Conservation (phyloP, 35 echinoderm and acorn worm genomes). For the Eucidaris tribuloides region DNA sequence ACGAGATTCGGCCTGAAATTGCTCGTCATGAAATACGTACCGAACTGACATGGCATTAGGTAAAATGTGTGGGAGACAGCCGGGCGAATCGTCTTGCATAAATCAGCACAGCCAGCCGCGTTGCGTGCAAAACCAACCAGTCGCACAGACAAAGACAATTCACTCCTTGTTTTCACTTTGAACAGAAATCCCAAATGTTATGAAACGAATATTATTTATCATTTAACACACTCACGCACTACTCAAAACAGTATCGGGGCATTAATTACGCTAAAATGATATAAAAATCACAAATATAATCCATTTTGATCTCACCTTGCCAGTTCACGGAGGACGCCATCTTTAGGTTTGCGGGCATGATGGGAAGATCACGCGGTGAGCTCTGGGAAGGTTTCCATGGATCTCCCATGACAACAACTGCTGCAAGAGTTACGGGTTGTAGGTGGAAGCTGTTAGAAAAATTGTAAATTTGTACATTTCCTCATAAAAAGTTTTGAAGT, state of each 20-base stretch:
- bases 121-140: too few relatives aligned
- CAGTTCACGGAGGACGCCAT: constrained; percentile 79
- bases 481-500: not conserved
- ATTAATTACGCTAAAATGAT: not conserved
- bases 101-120: too few relatives aligned
- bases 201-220: not conserved
- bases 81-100: too few relatives aligned
- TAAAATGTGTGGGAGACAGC: too few relatives aligned
- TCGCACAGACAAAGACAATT: too few relatives aligned
- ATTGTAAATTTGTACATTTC: not conserved
- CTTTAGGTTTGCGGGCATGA: constrained; percentile 35
- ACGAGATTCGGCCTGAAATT: too few relatives aligned
- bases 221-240: not conserved
- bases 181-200: too few relatives aligned
- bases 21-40: too few relatives aligned
- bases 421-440: not conserved
- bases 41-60: too few relatives aligned
- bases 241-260: not conserved
- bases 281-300: not conserved
- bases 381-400: constrained; percentile 63
- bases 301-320: constrained; percentile 37
- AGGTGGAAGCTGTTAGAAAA: not conserved
- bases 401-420: constrained; percentile 57
- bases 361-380: constrained; percentile 34
- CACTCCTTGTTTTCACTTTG: too few relatives aligned